Percentiles rank a stretch among this genome's conserved stretches.
phyloP scores from a whole-genome alignment of 2,113 vertebrate species.

The Anhinga rufa region DNA sequence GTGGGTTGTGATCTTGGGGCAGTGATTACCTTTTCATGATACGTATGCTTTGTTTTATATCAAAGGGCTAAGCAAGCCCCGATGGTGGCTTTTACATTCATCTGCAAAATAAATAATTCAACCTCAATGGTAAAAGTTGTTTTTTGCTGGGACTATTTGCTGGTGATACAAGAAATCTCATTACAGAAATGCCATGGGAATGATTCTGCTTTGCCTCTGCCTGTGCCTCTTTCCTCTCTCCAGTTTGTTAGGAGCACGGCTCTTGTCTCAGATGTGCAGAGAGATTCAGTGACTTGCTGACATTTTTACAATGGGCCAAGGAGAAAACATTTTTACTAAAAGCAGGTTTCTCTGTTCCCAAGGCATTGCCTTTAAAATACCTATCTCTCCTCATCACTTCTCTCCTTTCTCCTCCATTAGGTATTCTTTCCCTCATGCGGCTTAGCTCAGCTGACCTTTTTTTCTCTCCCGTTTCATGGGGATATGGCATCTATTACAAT shows the following conservation, averaged over 20 bases:
- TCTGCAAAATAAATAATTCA: not conserved
- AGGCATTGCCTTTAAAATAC: not conserved
- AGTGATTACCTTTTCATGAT: not conserved
- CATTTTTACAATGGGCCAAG: not conserved
- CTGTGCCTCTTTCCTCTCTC: not conserved
- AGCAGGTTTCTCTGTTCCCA: not conserved
- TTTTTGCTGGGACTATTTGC: not conserved
- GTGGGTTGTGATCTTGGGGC: not conserved
- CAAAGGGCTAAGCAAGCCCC: not conserved
- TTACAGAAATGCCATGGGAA: fast-evolving
- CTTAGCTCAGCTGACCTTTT: constrained; percentile 10
- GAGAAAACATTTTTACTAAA: not conserved
- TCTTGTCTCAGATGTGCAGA: not conserved
- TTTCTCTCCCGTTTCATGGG: not conserved
- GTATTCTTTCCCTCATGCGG: not conserved
- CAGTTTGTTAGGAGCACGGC: not conserved
- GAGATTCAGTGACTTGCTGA: not conserved
- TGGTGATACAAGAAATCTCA: not conserved
- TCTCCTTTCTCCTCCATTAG: not conserved
- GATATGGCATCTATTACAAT: not conserved
- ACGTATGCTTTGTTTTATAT: not conserved
- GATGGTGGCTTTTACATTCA: not conserved
- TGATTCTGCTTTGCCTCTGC: not conserved
- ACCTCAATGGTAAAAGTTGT: not conserved
- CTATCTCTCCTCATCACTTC: not conserved